Evolutionary conservation across 30 jellyfish, hydroid and myxozoan species (phyloP), one percentile per base, ranked within the genome.

Genomic region (Aurelia aurita): DNA sequence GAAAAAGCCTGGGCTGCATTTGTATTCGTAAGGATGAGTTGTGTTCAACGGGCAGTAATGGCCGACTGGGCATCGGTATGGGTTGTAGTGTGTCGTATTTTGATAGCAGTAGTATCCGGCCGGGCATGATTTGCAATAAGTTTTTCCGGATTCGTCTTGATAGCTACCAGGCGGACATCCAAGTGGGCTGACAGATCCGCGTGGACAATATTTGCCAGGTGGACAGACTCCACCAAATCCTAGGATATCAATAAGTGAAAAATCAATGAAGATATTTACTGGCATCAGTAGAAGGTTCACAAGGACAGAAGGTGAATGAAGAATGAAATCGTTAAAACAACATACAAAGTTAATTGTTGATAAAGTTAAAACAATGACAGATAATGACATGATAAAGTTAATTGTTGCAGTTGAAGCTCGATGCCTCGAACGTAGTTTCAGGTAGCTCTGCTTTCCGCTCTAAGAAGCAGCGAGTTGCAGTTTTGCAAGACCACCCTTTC

Each of bases 181-280:
- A n/a, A 65, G 22, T n/a, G 99, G 99, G n/a, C 44, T 20, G 18
- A 65, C 84, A 21, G 98, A 70, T 47, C 99, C 99, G 26, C 62
- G 39, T 20, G 92, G 97, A 65, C 99, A 95, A 68, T 81, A 95
- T 35, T 85, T 81, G 14, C 99, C 99, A 23, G 94, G 91, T 5
- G 97, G 99, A 60, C 99, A 95, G 18, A 95, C 63, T 0, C 99
- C 99, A 45, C 99, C 99, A 26, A 47, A 70, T 35, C 97, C 97
- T 95, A 59, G 34, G 67, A 69, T 3, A 21, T 20, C 22, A 39
- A n/a, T 18, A 21, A 9, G n/a, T 25, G 12, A 72, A 34, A 19
- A 12, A 51, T 2, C 29, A 46, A 9, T 44, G 0, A 62, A 1
- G 58, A 15, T 47, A 62, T 34, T 34, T 34, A 34, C 46, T 34